phyloP scores from a whole-genome alignment of 1,140 invertebrate genomes.

The Ceratosolen fusciceps region DNA sequence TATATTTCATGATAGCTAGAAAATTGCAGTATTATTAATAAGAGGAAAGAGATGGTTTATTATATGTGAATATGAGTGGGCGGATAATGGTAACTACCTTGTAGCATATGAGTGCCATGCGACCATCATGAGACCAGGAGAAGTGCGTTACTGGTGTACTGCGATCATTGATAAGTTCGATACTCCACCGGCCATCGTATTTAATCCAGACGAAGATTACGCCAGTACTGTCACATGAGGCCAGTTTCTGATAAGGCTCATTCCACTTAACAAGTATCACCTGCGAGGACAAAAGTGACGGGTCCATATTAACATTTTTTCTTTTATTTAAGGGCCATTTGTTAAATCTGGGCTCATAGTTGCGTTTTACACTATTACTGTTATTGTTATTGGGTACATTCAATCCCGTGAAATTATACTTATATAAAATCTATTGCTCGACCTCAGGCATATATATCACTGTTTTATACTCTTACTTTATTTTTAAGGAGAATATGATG shows the following conservation, averaged over 20 bases:
- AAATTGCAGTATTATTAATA: too few relatives aligned
- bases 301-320: neutral
- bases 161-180: slow-evolving; percentile 98
- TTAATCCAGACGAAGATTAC: slow-evolving; percentile 99
- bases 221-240: slow-evolving; percentile 97
- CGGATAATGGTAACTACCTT: slow-evolving; percentile 74
- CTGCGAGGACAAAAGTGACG: slow-evolving; percentile 70
- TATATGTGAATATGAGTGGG: too few relatives aligned
- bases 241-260: slow-evolving; percentile 97
- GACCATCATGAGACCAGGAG: slow-evolving; percentile 98
- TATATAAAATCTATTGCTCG: too few relatives aligned
- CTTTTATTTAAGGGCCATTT: neutral
- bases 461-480: too few relatives aligned
- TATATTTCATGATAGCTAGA: too few relatives aligned
- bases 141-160: slow-evolving; percentile 97
- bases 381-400: neutral
- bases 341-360: neutral
- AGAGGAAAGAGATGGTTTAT: too few relatives aligned
- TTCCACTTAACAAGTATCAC: slow-evolving; percentile 98
- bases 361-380: neutral
- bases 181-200: slow-evolving; percentile 98
- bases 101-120: slow-evolving; percentile 98
- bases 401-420: too few relatives aligned
- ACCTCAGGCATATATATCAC: too few relatives aligned
- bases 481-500: too few relatives aligned